phyloP scores from a whole-genome alignment of 2,113 vertebrate genomes.

The Apaloderma vittatum region DNA sequence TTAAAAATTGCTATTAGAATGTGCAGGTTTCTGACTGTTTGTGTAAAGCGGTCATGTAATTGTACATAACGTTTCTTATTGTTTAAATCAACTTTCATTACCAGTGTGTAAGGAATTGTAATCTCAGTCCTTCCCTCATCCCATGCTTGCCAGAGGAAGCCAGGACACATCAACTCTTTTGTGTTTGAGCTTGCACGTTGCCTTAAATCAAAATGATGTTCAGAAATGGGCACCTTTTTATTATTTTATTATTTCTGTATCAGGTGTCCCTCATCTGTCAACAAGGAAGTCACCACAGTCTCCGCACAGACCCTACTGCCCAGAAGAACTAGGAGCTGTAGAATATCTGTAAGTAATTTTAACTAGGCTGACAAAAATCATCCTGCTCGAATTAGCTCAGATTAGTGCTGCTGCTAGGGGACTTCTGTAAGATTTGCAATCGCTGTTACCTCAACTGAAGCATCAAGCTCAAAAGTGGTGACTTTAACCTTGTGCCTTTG shows the following conservation, averaged over 20 bases:
- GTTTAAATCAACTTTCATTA: background rate
- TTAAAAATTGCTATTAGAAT: too few relatives aligned
- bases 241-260: constrained; percentile 23
- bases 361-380: background rate
- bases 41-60: background rate
- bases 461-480: background rate
- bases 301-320: constrained; percentile 28
- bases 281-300: constrained; percentile 42
- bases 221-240: background rate
- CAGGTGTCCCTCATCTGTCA: constrained; percentile 69
- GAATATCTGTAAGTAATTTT: constrained; percentile 74
- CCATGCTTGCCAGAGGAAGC: background rate
- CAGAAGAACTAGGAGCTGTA: constrained; percentile 47
- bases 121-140: background rate
- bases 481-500: background rate
- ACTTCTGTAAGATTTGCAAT: background rate
- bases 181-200: background rate
- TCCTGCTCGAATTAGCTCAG: background rate
- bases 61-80: background rate
- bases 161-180: background rate
- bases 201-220: background rate
- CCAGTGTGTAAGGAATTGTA: background rate
- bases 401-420: background rate
- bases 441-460: background rate
- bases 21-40: background rate